Percentiles rank a stretch among this genome's conserved stretches.
phyloP scores from a whole-genome alignment of 2,797 vertebrate genomes.

The Hapalemur alaotrensis region DNA sequence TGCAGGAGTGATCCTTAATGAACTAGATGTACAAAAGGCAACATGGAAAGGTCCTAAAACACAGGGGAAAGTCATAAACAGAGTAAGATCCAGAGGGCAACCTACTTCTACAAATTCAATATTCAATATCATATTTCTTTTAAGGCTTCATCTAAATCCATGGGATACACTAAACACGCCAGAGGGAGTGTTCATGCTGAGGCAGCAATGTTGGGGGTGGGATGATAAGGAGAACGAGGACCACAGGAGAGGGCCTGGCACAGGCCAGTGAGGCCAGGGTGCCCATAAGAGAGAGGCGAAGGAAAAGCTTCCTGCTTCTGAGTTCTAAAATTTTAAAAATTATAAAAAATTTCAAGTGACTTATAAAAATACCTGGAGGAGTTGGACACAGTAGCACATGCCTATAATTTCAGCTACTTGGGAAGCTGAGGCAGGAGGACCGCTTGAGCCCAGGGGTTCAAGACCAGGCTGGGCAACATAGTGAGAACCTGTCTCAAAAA shows the following conservation, averaged over 20 bases:
- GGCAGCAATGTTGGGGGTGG: neutral
- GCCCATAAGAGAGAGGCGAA: neutral
- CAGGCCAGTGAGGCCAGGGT: rapidly evolving
- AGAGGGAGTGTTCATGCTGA: rapidly evolving
- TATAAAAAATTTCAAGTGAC: neutral
- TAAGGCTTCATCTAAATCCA: neutral
- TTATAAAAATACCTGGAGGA: neutral
- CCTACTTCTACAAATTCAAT: neutral
- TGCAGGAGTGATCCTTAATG: neutral
- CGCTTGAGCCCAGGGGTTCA: neutral
- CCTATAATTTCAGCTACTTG: neutral
- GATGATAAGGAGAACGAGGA: neutral
- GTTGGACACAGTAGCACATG: neutral
- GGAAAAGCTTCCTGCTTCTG: neutral
- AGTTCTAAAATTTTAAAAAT: neutral
- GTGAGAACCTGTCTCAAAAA: neutral
- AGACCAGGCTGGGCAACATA: neutral
- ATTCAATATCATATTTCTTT: too few species aligned
- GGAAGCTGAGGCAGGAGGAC: neutral
- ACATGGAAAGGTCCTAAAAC: neutral
- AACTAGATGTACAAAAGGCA: neutral
- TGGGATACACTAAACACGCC: neutral
- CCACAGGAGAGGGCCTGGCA: rapidly evolving
- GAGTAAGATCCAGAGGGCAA: neutral
- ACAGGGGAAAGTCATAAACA: neutral